Evolutionary conservation across 1,140 invertebrate species (phyloP).

Genomic region (Neodiprion fabricii): DNA sequence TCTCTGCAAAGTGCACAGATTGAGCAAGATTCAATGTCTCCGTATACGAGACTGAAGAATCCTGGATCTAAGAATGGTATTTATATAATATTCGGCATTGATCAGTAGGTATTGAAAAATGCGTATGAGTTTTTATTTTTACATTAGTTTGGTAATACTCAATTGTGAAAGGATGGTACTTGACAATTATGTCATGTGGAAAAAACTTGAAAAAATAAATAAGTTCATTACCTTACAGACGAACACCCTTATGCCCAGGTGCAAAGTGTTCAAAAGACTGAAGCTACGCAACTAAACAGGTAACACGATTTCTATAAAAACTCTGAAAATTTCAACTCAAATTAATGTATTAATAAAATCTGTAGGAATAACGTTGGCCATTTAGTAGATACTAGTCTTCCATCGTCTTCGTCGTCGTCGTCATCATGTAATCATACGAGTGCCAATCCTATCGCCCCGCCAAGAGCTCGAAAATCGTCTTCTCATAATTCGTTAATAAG

Average conservation of each 20-base stretch:
- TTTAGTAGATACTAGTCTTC: constrained; percentile 13
- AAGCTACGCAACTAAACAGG: constrained; percentile 46
- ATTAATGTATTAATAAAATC: constrained; percentile 10
- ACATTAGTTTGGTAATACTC: too few species aligned
- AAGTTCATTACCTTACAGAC: constrained; percentile 42
- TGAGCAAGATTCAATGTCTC: constrained; percentile 66
- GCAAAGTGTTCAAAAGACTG: constrained; percentile 58
- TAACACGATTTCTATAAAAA: constrained; percentile 27
- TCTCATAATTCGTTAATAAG: constrained; percentile 55
- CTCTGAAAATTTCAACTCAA: neutral
- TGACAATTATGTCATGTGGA: too few species aligned
- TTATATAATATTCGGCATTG: constrained; percentile 54
- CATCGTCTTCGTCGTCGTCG: constrained; percentile 36
- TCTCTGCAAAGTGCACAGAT: constrained; percentile 67
- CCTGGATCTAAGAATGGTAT: constrained; percentile 48
- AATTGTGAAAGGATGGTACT: too few species aligned
- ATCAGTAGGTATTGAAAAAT: too few species aligned
- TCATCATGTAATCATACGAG: constrained; percentile 32
- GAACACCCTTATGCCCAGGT: constrained; percentile 77
- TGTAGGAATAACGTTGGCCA: constrained; percentile 40
- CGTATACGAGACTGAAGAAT: constrained; percentile 67
- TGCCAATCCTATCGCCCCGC: constrained; percentile 55
- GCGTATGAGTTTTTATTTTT: too few species aligned
- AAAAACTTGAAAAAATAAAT: too few species aligned
- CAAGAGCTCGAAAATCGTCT: constrained; percentile 61